Conservation (phyloP, 2,797 vertebrate species). For the Acipenser oxyrinchus region DNA sequence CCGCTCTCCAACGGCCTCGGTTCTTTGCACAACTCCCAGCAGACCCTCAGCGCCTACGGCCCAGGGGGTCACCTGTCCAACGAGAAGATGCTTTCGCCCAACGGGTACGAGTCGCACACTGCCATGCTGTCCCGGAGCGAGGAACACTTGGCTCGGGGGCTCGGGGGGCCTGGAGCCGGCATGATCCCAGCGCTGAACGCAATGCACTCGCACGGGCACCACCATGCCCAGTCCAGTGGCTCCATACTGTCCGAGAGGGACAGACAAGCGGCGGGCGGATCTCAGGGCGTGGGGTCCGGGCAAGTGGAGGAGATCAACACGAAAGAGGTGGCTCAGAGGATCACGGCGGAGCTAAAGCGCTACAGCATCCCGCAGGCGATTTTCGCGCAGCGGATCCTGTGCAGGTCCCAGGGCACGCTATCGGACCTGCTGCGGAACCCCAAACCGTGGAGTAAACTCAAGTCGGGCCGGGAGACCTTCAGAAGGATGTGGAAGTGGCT, state of each 20-base stretch:
- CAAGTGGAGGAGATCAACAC: constrained; percentile 97
- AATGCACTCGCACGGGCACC: constrained; percentile 74
- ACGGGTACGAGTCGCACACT: constrained; percentile 84
- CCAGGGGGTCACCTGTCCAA: constrained; percentile 77
- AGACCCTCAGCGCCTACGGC: constrained; percentile 80
- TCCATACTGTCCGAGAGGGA: constrained; percentile 80
- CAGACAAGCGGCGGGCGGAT: constrained; percentile 64
- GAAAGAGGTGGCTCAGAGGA: constrained; percentile 92
- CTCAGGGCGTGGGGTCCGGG: constrained; percentile 67
- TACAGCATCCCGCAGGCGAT: constrained; percentile 98
- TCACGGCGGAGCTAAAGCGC: constrained; percentile 92
- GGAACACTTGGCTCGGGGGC: constrained; percentile 77
- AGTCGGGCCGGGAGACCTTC: constrained; percentile 95
- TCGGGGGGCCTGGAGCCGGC: constrained; percentile 73
- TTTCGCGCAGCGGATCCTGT: constrained; percentile 95
- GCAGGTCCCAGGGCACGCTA: constrained; percentile 92
- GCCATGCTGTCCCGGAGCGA: constrained; percentile 83
- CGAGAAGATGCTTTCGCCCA: constrained; percentile 86
- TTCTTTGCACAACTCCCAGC: constrained; percentile 80
- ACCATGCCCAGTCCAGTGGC: constrained; percentile 68
- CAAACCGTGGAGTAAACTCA: constrained; percentile 98
- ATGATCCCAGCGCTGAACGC: constrained; percentile 79
- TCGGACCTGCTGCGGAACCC: constrained; percentile 95
- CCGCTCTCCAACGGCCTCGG: constrained; percentile 83
- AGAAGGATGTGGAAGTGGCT: constrained; percentile 99